phyloP scores from a whole-genome alignment of 2,113 vertebrate genomes.

The Tenrec ecaudatus region DNA sequence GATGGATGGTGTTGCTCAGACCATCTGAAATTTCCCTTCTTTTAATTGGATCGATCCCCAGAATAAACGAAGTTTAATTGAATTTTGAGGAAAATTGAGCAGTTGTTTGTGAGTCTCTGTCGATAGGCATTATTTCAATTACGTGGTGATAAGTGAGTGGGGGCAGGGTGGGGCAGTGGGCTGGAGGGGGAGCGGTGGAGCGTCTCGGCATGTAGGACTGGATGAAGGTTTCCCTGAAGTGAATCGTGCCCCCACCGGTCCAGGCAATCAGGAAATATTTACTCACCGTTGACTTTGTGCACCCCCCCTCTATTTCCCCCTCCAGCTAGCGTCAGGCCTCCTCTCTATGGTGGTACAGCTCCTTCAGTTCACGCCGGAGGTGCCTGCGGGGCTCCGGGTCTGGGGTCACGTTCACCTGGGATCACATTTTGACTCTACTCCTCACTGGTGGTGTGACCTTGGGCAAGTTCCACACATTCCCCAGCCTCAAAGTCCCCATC shows the following conservation, averaged over 20 bases:
- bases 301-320: too few species aligned
- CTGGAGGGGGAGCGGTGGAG: conserved; percentile 5
- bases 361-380: not conserved
- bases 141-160: conserved; percentile 90
- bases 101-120: conserved; percentile 97
- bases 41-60: conserved; percentile 94
- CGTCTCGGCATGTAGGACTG: not conserved
- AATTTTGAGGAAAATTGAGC: conserved; percentile 97
- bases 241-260: not conserved
- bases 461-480: not conserved
- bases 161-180: not conserved
- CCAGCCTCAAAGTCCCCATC: not conserved
- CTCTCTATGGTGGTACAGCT: not conserved
- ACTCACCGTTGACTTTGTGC: not conserved
- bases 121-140: conserved; percentile 98
- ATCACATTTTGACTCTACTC: not conserved
- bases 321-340: fast-evolving
- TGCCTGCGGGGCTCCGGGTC: not conserved
- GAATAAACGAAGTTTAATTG: conserved; percentile 99
- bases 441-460: not conserved
- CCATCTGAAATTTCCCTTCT: conserved; percentile 89
- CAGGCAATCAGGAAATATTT: conserved; percentile 41
- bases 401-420: not conserved
- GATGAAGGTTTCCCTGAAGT: conserved; percentile 60
- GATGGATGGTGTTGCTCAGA: conserved; percentile 92